Conservation (phyloP, 2,888 invertebrate genomes). For the Tetragnatha montana region DNA sequence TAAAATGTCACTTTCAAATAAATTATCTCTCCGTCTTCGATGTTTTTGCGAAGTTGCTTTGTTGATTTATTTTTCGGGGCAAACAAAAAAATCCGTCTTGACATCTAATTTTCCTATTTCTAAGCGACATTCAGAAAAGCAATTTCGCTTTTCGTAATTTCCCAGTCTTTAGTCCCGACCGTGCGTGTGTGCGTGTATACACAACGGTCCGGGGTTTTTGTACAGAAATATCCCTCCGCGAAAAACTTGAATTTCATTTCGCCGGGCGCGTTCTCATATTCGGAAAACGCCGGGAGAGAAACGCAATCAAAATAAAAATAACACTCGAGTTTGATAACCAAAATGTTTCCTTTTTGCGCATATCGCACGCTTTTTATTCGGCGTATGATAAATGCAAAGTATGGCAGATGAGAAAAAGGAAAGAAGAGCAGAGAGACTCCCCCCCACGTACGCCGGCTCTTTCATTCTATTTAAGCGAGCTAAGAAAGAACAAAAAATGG, state of each 20-base stretch:
- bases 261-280: neutral
- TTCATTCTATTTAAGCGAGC: neutral
- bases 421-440: neutral
- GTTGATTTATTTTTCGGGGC: neutral
- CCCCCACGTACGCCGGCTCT: neutral
- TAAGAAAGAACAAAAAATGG: neutral
- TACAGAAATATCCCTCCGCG: neutral
- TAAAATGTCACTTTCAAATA: constrained; percentile 7
- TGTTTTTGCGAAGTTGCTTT: neutral
- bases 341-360: constrained; percentile 24
- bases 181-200: neutral
- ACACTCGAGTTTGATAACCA: constrained; percentile 57
- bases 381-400: constrained; percentile 48
- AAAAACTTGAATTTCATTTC: constrained; percentile 22
- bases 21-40: neutral
- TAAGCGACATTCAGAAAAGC: constrained; percentile 43
- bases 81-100: constrained; percentile 25
- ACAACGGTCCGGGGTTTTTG: neutral
- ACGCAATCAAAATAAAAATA: constrained; percentile 46
- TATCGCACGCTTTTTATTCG: constrained; percentile 39
- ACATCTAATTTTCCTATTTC: constrained; percentile 59
- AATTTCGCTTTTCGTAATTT: constrained; percentile 56
- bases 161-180: constrained; percentile 15
- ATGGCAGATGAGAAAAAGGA: constrained; percentile 3
- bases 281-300: constrained; percentile 2